Conservation (phyloP, 2,888 invertebrate species). For the Eupithecia centaureata region DNA sequence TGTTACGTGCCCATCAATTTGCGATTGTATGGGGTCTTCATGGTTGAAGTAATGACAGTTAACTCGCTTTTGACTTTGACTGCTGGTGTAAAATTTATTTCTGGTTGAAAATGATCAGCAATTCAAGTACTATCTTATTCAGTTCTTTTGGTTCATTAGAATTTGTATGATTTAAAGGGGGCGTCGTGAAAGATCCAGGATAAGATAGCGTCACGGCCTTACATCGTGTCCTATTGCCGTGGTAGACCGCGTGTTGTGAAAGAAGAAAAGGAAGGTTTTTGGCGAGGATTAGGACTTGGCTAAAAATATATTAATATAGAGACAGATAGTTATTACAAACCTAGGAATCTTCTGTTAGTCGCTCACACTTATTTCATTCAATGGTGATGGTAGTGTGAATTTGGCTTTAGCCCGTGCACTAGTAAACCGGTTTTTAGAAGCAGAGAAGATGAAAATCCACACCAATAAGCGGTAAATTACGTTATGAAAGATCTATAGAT, state of each 20-base stretch:
- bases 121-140: neutral
- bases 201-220: neutral
- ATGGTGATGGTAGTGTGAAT: no score
- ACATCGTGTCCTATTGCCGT: neutral
- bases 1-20: slow-evolving; percentile 45
- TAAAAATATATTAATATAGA: no score
- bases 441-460: no score
- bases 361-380: no score
- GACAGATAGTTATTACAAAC: no score
- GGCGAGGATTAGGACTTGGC: no score
- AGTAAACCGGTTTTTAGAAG: no score
- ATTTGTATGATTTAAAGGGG: neutral
- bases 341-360: no score
- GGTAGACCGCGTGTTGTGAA: neutral
- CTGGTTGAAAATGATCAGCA: neutral
- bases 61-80: neutral
- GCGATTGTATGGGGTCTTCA: slow-evolving; percentile 34
- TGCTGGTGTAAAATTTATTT: neutral
- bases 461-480: no score
- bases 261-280: neutral
- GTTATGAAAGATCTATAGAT: no score
- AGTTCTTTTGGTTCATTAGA: neutral
- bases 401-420: no score
- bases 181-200: neutral
- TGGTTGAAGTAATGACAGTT: slow-evolving; percentile 5